These are phyloP conservation scores for Tichodroma muraria DNA, from an alignment of 2,113 vertebrate genomes.

Conservation along the genomic window DNA sequence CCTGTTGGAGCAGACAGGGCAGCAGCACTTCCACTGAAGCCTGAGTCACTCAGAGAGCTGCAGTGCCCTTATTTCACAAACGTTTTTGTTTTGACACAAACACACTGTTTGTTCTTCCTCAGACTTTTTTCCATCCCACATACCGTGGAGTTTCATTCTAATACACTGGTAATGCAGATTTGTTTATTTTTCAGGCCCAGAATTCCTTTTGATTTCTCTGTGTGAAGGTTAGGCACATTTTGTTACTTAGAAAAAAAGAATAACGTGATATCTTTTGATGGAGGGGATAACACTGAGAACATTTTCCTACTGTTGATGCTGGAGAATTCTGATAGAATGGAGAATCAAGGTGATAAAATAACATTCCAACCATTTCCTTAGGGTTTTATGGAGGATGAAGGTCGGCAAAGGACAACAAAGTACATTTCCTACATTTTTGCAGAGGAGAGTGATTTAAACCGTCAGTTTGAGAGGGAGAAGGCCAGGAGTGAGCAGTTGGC, in stretches of 20 bases:
- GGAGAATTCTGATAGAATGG: neutral
- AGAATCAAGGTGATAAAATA: neutral
- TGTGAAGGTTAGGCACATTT: neutral
- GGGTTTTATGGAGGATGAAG: constrained; percentile 97
- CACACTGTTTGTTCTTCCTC: neutral
- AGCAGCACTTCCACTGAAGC: neutral
- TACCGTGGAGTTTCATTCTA: neutral
- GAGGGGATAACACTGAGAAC: neutral
- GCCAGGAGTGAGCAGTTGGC: constrained; percentile 82
- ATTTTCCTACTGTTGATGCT: neutral
- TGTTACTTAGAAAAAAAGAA: neutral
- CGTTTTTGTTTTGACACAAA: neutral
- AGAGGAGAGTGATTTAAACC: constrained; percentile 81
- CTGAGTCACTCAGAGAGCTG: neutral
- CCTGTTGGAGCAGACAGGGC: neutral
- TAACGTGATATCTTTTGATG: neutral
- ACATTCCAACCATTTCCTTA: constrained; percentile 9
- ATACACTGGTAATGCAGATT: neutral
- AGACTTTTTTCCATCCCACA: neutral
- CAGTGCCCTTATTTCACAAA: neutral
- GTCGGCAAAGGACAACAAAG: constrained; percentile 93
- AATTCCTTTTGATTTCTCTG: neutral
- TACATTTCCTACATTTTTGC: constrained; percentile 86
- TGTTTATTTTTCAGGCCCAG: neutral
- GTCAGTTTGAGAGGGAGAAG: constrained; percentile 84